A percentile compares a stretch with the other conserved stretches of the same genome.
These are phyloP conservation scores for Premnoplex brunnescens DNA, from an alignment of 2,797 vertebrate species.

Conservation along the genomic window DNA sequence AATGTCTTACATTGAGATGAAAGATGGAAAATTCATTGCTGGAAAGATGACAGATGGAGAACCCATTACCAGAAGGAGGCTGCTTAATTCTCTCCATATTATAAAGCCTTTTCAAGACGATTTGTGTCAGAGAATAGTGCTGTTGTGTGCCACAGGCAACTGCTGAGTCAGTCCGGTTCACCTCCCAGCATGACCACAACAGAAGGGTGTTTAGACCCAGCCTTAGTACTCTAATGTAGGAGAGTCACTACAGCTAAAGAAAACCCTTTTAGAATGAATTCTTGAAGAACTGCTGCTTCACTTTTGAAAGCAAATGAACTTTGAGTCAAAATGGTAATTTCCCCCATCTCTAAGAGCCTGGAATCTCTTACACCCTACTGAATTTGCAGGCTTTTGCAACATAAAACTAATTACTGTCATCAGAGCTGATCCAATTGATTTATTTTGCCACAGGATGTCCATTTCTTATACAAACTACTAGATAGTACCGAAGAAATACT, in stretches of 20 bases:
- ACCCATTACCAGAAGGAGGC: not conserved
- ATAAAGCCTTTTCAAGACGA: not conserved
- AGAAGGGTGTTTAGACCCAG: not conserved
- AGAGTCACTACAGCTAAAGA: not conserved
- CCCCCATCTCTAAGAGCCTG: not conserved
- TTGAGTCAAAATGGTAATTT: not conserved
- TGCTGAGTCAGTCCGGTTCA: not conserved
- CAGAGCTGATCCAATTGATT: not conserved
- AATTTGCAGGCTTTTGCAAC: not conserved
- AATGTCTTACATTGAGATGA: not conserved
- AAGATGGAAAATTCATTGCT: not conserved
- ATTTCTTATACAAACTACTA: not conserved
- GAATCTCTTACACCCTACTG: not conserved
- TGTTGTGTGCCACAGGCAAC: not conserved
- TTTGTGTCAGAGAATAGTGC: not conserved
- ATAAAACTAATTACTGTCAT: not conserved
- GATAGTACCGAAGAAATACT: not conserved
- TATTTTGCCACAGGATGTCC: not conserved
- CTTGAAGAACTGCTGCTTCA: not conserved
- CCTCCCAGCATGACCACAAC: rapidly evolving
- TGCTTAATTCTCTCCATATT: no score
- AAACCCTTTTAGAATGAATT: not conserved
- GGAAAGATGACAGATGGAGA: not conserved
- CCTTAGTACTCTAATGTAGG: not conserved
- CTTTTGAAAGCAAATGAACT: not conserved